phyloP scores from a whole-genome alignment of 2,888 invertebrate species.

The Synanthedon andrenaeformis region DNA sequence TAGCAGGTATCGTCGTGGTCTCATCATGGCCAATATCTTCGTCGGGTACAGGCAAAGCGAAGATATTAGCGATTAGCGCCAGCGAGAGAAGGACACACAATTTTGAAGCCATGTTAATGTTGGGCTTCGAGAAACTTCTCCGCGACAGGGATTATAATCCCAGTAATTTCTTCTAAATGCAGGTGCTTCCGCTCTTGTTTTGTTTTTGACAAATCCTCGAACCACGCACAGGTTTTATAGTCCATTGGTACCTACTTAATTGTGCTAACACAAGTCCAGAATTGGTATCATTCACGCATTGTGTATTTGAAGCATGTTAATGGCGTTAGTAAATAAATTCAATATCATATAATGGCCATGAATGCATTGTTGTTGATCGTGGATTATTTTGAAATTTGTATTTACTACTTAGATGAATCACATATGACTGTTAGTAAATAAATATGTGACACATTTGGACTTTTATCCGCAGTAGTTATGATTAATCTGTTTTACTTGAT shows the following conservation, averaged over 20 bases:
- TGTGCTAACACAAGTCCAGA: conserved; percentile 52
- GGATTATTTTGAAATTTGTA: conserved; percentile 27
- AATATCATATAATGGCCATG: conserved; percentile 61
- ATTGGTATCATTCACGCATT: conserved; percentile 51
- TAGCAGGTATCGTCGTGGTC: conserved; percentile 23
- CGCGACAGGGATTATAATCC: conserved; percentile 24
- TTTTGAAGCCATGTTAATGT: conserved; percentile 39
- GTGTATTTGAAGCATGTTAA: conserved; percentile 29
- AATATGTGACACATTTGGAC: background rate
- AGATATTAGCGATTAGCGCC: conserved; percentile 24
- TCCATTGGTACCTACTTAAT: conserved; percentile 15
- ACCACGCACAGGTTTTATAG: conserved; percentile 38
- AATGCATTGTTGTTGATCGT: conserved; percentile 41
- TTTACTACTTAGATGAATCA: conserved; percentile 11
- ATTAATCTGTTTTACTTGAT: too few relatives aligned
- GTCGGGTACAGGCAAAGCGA: conserved; percentile 27
- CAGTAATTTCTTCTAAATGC: conserved; percentile 23
- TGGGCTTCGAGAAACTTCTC: conserved; percentile 39
- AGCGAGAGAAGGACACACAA: conserved; percentile 38
- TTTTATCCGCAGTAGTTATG: too few relatives aligned
- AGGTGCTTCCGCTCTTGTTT: conserved; percentile 17
- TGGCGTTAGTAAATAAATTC: conserved; percentile 40
- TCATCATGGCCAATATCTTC: conserved; percentile 10
- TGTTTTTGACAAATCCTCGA: conserved; percentile 16
- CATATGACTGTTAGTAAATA: background rate